These are phyloP conservation scores for Acanthurus tractus DNA, from an alignment of 2,797 vertebrate genomes.

Conservation along the genomic window DNA sequence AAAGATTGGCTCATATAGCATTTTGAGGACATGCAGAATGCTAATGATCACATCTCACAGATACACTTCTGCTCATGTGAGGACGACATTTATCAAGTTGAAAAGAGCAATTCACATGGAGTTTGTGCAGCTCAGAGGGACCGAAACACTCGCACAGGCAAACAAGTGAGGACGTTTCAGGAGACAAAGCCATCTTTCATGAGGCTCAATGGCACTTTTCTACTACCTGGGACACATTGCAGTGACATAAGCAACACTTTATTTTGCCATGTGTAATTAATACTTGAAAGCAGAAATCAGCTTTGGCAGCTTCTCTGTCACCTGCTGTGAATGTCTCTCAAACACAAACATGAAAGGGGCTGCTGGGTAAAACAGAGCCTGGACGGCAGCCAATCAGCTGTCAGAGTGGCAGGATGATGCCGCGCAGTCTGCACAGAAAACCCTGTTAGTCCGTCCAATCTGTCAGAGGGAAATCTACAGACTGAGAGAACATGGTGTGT, in stretches of 20 bases:
- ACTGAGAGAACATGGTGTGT: not conserved
- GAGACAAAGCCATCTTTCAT: not conserved
- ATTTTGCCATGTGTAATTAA: slow-evolving; percentile 9
- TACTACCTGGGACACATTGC: not conserved
- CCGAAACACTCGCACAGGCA: not conserved
- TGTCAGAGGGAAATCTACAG: slow-evolving; percentile 29
- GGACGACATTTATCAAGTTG: not conserved
- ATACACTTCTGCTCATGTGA: not conserved
- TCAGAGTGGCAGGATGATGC: slow-evolving; percentile 44
- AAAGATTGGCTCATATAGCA: not conserved
- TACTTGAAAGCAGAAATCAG: slow-evolving; percentile 33
- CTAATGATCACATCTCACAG: not conserved
- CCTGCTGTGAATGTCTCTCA: slow-evolving; percentile 46
- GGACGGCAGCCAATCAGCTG: slow-evolving; percentile 62
- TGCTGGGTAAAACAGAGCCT: slow-evolving; percentile 38
- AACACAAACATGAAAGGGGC: slow-evolving; percentile 46
- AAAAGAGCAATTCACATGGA: not conserved
- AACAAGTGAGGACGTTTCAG: not conserved
- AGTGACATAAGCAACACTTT: not conserved
- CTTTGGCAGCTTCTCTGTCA: slow-evolving; percentile 38
- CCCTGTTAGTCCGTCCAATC: slow-evolving; percentile 41
- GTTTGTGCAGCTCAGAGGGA: not conserved
- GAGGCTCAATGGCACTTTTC: not conserved
- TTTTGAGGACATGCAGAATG: not conserved
- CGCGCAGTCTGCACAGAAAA: slow-evolving; percentile 20